Conservation (phyloP, 2,113 vertebrate genomes). For the Vulpes vulpes region DNA sequence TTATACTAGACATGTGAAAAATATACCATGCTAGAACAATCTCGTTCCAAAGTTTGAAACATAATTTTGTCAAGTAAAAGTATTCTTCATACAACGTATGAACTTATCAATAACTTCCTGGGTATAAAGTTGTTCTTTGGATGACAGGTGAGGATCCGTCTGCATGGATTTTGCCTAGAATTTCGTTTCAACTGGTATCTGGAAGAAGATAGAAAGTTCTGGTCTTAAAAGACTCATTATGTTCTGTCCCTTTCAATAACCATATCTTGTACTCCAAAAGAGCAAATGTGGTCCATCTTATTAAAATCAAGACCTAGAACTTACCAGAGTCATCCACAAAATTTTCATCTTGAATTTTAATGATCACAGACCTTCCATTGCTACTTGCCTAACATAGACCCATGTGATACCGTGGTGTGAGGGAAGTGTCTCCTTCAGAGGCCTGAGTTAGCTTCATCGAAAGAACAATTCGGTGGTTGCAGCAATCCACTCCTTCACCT, state of each 20-base stretch:
- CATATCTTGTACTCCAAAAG: neutral
- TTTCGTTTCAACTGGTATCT: conserved; percentile 87
- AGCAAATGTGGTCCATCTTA: neutral
- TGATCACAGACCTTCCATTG: neutral
- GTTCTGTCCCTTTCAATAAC: neutral
- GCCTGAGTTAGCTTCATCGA: conserved; percentile 1
- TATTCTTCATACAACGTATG: conserved; percentile 76
- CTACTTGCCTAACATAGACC: conserved; percentile 11
- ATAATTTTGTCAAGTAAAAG: conserved; percentile 67
- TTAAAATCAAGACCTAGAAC: conserved; percentile 35
- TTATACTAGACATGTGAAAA: conserved; percentile 76
- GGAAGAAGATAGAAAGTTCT: conserved; percentile 74
- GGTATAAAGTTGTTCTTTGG: conserved; percentile 71
- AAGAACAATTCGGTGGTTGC: neutral
- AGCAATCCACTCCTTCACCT: neutral
- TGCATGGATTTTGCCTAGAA: conserved; percentile 78
- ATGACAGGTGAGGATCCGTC: conserved; percentile 12
- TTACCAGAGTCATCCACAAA: neutral
- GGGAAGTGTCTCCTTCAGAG: conserved; percentile 3
- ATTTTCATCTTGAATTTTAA: conserved; percentile 47
- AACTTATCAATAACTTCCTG: conserved; percentile 70
- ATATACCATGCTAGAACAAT: conserved; percentile 72
- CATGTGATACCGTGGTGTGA: neutral
- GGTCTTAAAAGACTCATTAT: conserved; percentile 45
- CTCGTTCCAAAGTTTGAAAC: conserved; percentile 83